Percentiles rank a stretch among this genome's conserved stretches.
Evolutionary conservation across 2,797 vertebrate species (phyloP).

Genomic region (Sebastes matsubarae): DNA sequence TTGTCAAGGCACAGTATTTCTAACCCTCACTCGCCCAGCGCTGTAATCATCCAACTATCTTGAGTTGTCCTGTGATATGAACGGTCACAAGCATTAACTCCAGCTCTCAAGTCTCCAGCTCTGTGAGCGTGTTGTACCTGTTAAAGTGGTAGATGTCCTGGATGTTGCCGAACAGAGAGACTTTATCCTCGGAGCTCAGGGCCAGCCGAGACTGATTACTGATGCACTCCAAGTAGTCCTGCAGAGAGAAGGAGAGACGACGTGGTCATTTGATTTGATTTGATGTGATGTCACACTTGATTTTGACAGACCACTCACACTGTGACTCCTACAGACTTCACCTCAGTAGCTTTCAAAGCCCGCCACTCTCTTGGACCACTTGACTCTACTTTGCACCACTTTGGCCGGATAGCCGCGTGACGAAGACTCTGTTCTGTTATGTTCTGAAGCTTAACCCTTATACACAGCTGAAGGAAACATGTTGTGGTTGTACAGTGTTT

Average conservation of each 20-base stretch:
- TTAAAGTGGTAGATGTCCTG: conserved; percentile 95
- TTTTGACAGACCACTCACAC: not conserved
- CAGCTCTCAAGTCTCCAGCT: not conserved
- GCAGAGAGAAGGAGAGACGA: conserved; percentile 17
- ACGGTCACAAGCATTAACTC: not conserved
- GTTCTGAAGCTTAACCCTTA: not conserved
- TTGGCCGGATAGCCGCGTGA: not conserved
- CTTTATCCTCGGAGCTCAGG: conserved; percentile 90
- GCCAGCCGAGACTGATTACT: conserved; percentile 89
- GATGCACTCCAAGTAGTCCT: conserved; percentile 97
- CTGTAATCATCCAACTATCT: not conserved
- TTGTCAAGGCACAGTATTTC: not conserved
- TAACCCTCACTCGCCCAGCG: not conserved
- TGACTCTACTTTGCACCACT: not conserved
- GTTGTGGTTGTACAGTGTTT: not conserved
- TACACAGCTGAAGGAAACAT: not conserved
- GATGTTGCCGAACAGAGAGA: conserved; percentile 96
- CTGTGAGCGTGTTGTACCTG: conserved; percentile 80
- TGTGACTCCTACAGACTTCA: not conserved
- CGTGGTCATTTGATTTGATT: not conserved
- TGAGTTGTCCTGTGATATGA: not conserved
- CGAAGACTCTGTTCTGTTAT: not conserved
- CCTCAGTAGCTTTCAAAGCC: not conserved
- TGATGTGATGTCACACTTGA: not conserved
- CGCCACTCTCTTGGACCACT: not conserved